A percentile compares a stretch with the other conserved stretches of the same genome.
Evolutionary conservation across 2,888 invertebrate genomes (phyloP).

Genomic region (Bedellia somnulentella): DNA sequence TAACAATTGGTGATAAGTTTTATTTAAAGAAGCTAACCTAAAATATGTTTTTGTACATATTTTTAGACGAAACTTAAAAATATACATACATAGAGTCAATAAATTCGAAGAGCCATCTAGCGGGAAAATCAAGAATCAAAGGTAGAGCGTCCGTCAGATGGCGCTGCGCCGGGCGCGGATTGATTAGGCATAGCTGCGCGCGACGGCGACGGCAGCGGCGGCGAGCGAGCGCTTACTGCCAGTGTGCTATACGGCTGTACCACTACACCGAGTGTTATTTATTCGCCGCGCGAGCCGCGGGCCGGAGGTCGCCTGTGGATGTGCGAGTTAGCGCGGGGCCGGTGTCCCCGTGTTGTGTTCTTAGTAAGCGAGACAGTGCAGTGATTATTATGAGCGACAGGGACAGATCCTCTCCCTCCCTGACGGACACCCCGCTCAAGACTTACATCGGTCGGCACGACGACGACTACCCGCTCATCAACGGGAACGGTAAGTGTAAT

Average conservation of each 20-base stretch:
- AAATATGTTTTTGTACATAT: too few relatives aligned
- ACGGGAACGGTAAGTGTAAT: slow-evolving; percentile 68
- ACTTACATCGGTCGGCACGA: slow-evolving; percentile 83
- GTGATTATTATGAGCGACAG: slow-evolving; percentile 85
- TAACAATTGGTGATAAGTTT: too few relatives aligned
- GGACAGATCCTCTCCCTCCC: slow-evolving; percentile 86
- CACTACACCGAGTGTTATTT: slow-evolving; percentile 19
- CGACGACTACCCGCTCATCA: slow-evolving; percentile 77
- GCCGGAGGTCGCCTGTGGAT: slow-evolving; percentile 55
- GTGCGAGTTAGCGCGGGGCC: slow-evolving; percentile 40
- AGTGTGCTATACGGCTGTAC: slow-evolving; percentile 11
- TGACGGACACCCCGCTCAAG: slow-evolving; percentile 86
- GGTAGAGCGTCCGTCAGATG: slow-evolving; percentile 1
- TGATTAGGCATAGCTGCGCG: slow-evolving; percentile 14
- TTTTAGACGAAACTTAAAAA: too few relatives aligned
- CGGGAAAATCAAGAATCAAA: too few relatives aligned
- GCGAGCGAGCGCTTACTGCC: too few relatives aligned
- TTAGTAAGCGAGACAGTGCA: slow-evolving; percentile 32
- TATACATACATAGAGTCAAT: too few relatives aligned
- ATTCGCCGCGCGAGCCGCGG: slow-evolving; percentile 58
- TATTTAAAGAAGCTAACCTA: too few relatives aligned
- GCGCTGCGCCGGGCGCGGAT: slow-evolving; percentile 10
- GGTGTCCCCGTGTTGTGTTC: slow-evolving; percentile 40
- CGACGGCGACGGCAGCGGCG: slow-evolving; percentile 12
- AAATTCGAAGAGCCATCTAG: too few relatives aligned